Base-by-base conservation (phyloP, 1,140 invertebrate genomes). In the Phymastichus coffea region DNA sequence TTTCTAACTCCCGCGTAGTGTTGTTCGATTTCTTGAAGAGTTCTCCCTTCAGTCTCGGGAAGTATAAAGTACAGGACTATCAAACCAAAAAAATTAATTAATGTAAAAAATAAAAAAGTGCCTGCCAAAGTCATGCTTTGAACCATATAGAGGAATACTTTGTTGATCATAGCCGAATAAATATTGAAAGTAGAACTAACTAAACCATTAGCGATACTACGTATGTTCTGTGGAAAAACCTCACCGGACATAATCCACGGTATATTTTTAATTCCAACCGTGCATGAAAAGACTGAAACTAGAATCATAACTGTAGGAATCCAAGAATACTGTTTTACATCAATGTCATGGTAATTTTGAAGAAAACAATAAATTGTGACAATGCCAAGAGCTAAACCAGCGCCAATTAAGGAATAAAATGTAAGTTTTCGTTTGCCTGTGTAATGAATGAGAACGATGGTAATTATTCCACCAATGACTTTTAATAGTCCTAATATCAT, bases 31-130 rank as follows among this genome's bases (percentile, higher is more conserved):
- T 52, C 49, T 15, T 38, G 38, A 1, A 52, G 23, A 0, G 35
- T 9, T 25, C 49, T 38, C 4, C 49, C 49, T 15, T 52, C 49
- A 15, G 49, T 52, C 19, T 52, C 49, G n/a, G 49, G 49, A 4
- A 40, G 37, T 10, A 40, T 10, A 7, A 40, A 38, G 23, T 52
- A 52, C 7, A 52, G 22, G 1, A 40, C 33, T 2, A 40, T 15
- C n/a, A 52, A 9, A 1, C 49, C 49, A 8, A 26, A 2, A 8
- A 40, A 7, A 19, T 38, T 40, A 6, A 52, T 9, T 1, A 25
- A 7, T 1, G 33, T 4, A 3, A 35, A 51, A 14, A 51, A 35
- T 3, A 33, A 12, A 23, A 51, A 51, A 2, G 35, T 40, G 3
- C 49, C 49, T 7, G 22, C 14, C 12, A 38, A 10, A 0, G 20